Base-by-base conservation (phyloP, 2,797 vertebrate species). In the Brotula barbata region DNA sequence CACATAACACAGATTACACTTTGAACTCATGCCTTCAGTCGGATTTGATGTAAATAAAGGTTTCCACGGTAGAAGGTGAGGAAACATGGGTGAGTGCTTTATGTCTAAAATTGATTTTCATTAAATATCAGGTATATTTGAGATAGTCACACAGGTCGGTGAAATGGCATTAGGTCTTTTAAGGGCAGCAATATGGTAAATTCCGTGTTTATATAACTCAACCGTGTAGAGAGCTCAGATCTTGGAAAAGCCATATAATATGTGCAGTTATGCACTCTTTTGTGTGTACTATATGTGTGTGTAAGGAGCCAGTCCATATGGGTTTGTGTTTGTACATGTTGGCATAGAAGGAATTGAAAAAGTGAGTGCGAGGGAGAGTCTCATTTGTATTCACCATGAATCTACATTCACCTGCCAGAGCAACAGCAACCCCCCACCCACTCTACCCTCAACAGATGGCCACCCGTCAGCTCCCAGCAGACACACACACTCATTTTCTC, bases 321-420 rank as follows among this genome's bases (percentile, higher is more conserved):
- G 70, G 71, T 55, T 64, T 39, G 75, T 64, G 62, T 69, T 64
- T 66, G 54, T 48, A 56, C 65, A 71, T 20, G 68, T 68, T 36
- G 61, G 56, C 20, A 56, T 62, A 63, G 60, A 71, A 77, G 67
- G 77, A 80, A 81, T 77, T 15, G 49, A 65, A 73, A 75, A 59
- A 68, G 64, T 22, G 31, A 80, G 72, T 5, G 47, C 74, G 69
- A 70, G 68, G 68, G 75, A 78, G 82, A 49, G 74, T 68, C 87
- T 95, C 91, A 97, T 98, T 95, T 94, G 93, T 93, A 97, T 96
- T 95, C 95, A 94, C 91, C 73, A 91, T 15, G 89, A 89, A 92
- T 91, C 86, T 93, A 63, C 85, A 91, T 93, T 97, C 94, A 97
- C 95, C 95, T 96, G 93, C 93, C 93, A 95, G 83, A 88, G 93